These are phyloP conservation scores for Thalassoma bifasciatum DNA, from an alignment of 2,113 vertebrate species.

Conservation along the genomic window DNA sequence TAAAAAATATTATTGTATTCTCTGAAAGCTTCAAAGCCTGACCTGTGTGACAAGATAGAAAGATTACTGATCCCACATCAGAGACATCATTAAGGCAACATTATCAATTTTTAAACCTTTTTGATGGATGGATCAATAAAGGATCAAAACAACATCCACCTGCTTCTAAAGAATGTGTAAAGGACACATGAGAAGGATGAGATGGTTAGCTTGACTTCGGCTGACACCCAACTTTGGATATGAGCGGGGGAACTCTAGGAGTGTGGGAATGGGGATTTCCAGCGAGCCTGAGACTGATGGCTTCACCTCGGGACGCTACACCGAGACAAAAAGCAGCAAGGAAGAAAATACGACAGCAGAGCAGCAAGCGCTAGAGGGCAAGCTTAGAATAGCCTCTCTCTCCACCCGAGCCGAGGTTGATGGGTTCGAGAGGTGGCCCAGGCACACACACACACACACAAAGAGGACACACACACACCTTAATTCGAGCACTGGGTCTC, in stretches of 20 bases:
- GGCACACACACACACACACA: constrained; percentile 18
- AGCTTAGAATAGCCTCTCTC: constrained; percentile 60
- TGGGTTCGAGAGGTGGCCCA: constrained; percentile 36
- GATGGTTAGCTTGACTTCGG: not conserved
- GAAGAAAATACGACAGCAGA: constrained; percentile 60
- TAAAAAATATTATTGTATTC: no score
- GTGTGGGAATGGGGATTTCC: constrained; percentile 73
- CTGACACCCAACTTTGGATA: constrained; percentile 13
- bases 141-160: constrained; percentile 8
- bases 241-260: constrained; percentile 59
- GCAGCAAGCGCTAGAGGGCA: constrained; percentile 55
- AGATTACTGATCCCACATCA: not conserved
- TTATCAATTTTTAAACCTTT: not conserved
- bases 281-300: constrained; percentile 57
- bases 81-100: not conserved
- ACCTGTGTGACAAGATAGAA: not conserved
- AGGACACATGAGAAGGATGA: constrained; percentile 50
- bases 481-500: not conserved
- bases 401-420: constrained; percentile 62
- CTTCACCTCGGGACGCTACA: constrained; percentile 57
- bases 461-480: constrained; percentile 3
- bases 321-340: constrained; percentile 64
- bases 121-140: not conserved
- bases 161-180: constrained; percentile 26
- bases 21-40: not conserved